These are phyloP conservation scores for Lacerta viridis DNA, from an alignment of 2,797 vertebrate genomes.

Conservation along the genomic window DNA sequence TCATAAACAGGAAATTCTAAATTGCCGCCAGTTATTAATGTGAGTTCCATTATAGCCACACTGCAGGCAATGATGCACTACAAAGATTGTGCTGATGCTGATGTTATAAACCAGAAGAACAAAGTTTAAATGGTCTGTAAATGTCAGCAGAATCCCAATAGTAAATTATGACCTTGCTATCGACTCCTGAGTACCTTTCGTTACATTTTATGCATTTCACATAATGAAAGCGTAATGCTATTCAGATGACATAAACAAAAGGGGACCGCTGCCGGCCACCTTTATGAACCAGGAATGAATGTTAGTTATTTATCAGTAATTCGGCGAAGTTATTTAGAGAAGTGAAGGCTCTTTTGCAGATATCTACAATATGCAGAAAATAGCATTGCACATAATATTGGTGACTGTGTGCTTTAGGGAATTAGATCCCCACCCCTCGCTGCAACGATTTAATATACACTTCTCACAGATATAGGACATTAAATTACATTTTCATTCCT, in stretches of 20 bases:
- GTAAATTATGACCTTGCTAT: conserved; percentile 75
- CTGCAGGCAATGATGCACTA: conserved; percentile 70
- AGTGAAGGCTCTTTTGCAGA: conserved; percentile 43
- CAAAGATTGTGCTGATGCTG: conserved; percentile 76
- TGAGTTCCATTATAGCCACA: conserved; percentile 63
- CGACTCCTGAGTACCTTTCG: conserved; percentile 67
- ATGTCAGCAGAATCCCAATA: conserved; percentile 75
- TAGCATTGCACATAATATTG: conserved; percentile 28
- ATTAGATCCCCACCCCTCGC: background rate
- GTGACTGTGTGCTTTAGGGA: conserved; percentile 16
- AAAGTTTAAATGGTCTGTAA: conserved; percentile 78
- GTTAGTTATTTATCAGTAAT: conserved; percentile 48
- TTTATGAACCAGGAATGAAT: conserved; percentile 47
- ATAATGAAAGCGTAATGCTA: conserved; percentile 63
- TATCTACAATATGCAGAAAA: conserved; percentile 48
- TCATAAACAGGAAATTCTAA: conserved; percentile 68
- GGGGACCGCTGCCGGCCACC: conserved; percentile 11
- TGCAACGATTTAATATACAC: conserved; percentile 28
- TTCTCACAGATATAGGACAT: conserved; percentile 48
- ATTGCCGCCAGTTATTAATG: conserved; percentile 68
- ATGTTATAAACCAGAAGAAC: conserved; percentile 69
- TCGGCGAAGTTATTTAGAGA: conserved; percentile 57
- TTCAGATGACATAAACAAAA: conserved; percentile 66
- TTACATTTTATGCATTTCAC: conserved; percentile 64
- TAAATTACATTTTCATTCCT: conserved; percentile 37